phyloP scores from a whole-genome alignment of 2,888 invertebrate species.

The Allacma fusca region DNA sequence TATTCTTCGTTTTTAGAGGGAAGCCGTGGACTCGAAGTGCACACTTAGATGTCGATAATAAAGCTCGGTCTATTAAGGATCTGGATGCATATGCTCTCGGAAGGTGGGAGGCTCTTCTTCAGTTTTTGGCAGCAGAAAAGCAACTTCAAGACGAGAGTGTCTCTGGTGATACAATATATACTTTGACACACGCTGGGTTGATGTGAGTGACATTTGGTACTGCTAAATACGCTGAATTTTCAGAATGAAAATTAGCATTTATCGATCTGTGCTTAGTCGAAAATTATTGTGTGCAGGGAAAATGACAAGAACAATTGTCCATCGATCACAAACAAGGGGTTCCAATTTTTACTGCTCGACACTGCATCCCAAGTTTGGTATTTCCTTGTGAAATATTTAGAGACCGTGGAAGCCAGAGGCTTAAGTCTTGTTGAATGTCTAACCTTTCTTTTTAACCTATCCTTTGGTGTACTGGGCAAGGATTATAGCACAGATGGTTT shows the following conservation, averaged over 20 bases:
- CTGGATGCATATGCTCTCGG: slow-evolving; percentile 90
- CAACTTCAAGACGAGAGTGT: slow-evolving; percentile 84
- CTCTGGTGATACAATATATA: slow-evolving; percentile 91
- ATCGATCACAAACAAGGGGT: slow-evolving; percentile 92
- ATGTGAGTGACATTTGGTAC: slow-evolving; percentile 74
- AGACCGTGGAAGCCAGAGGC: slow-evolving; percentile 86
- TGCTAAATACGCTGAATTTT: too few species aligned
- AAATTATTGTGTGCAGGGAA: too few species aligned
- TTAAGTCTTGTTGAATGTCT: slow-evolving; percentile 90
- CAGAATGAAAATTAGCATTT: too few species aligned
- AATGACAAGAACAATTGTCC: slow-evolving; percentile 77
- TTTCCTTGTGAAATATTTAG: slow-evolving; percentile 94
- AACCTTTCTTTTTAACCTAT: slow-evolving; percentile 94
- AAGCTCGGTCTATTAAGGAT: slow-evolving; percentile 74
- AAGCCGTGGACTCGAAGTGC: slow-evolving; percentile 88
- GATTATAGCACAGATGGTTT: slow-evolving; percentile 97
- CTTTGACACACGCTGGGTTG: slow-evolving; percentile 89
- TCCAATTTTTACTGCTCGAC: slow-evolving; percentile 94
- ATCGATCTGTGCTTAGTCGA: too few species aligned
- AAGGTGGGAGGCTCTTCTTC: slow-evolving; percentile 95
- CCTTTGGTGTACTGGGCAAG: slow-evolving; percentile 92
- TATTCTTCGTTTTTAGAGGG: slow-evolving; percentile 69
- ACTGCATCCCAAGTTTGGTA: slow-evolving; percentile 96
- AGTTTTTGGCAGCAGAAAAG: slow-evolving; percentile 84
- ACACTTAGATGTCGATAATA: slow-evolving; percentile 83